Evolutionary conservation across 1,140 invertebrate species (phyloP).

Genomic region (Anoplolepis gracilipes): DNA sequence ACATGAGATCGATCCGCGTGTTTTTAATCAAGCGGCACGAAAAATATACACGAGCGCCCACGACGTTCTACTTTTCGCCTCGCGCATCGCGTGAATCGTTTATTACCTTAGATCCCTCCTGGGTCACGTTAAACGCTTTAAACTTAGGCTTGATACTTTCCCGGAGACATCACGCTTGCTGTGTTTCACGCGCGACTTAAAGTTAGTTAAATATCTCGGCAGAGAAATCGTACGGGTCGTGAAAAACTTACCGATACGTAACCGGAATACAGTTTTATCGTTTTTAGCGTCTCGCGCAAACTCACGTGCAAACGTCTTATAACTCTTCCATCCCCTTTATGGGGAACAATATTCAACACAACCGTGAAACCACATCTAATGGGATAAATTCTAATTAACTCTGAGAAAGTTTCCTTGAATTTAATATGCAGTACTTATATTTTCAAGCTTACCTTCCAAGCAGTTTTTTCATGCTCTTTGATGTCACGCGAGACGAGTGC

Average conservation of each 20-base stretch:
- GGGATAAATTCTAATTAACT: slow-evolving; percentile 29
- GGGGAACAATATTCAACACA: too few relatives aligned
- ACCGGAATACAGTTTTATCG: slow-evolving; percentile 12
- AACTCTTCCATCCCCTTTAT: slow-evolving; percentile 4
- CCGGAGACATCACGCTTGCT: not conserved
- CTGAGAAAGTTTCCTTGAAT: not conserved
- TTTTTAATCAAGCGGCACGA: slow-evolving; percentile 59
- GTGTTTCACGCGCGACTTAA: not conserved
- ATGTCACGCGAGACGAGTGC: not conserved
- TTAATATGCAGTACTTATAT: not conserved
- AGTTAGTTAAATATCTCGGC: slow-evolving; percentile 67
- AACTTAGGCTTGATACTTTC: slow-evolving; percentile 48
- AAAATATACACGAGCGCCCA: slow-evolving; percentile 50
- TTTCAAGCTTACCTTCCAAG: not conserved
- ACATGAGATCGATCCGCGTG: not conserved
- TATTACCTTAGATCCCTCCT: slow-evolving; percentile 27
- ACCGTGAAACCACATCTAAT: slow-evolving; percentile 17
- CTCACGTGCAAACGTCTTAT: not conserved
- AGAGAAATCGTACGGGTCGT: slow-evolving; percentile 42
- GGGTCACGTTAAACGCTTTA: slow-evolving; percentile 59
- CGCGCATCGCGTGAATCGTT: slow-evolving; percentile 1
- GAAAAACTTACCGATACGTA: slow-evolving; percentile 33
- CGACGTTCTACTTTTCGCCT: slow-evolving; percentile 2
- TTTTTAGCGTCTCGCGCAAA: slow-evolving; percentile 1
- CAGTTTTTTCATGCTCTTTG: not conserved